phyloP scores from a whole-genome alignment of 2,888 invertebrate species.

The Ophion slaviceki region DNA sequence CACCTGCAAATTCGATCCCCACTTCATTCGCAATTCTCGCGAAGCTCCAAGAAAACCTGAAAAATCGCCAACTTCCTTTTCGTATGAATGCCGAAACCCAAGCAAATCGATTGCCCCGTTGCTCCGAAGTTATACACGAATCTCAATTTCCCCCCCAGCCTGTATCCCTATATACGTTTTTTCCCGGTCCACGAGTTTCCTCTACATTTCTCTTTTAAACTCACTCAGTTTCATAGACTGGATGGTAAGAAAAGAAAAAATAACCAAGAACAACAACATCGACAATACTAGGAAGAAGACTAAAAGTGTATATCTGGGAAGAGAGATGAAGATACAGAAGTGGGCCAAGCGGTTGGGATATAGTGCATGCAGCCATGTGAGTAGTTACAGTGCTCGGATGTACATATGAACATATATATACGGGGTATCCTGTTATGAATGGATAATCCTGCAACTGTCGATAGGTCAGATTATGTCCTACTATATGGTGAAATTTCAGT shows the following conservation, averaged over 20 bases:
- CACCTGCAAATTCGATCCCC: not conserved
- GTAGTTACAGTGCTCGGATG: not conserved
- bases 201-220: constrained; percentile 12
- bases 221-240: not conserved
- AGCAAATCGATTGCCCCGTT: not conserved
- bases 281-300: not conserved
- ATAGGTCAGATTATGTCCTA: too few relatives aligned
- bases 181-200: not conserved
- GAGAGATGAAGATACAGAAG: constrained; percentile 51
- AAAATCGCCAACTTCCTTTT: not conserved
- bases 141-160: not conserved
- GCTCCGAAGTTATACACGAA: not conserved
- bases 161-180: not conserved
- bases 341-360: constrained; percentile 41
- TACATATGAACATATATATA: not conserved
- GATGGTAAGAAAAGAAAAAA: not conserved
- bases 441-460: too few relatives aligned
- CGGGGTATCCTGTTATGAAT: too few relatives aligned
- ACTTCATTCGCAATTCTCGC: not conserved
- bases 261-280: constrained; percentile 1
- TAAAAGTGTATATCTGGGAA: constrained; percentile 16
- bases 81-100: not conserved
- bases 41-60: not conserved
- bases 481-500: too few relatives aligned
- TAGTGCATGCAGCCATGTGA: not conserved